Base-by-base conservation (phyloP, 1,140 invertebrate genomes). In the Xylocopa sonorina region DNA sequence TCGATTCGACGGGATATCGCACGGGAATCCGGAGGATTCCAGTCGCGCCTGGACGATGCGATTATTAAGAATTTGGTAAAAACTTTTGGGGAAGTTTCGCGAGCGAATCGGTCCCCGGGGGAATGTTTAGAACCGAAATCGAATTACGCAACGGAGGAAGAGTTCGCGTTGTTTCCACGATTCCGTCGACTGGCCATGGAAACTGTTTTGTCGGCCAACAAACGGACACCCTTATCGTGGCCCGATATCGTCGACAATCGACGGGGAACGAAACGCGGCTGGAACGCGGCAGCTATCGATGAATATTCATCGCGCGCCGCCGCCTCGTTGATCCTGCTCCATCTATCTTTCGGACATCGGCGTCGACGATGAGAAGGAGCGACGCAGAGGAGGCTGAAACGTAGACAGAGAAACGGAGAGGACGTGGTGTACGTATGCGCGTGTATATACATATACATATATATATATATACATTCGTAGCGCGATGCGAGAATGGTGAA, bases 291-390 rank as follows among this genome's bases (percentile, higher is more conserved):
- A 10, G 12, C 27, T 16, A 38, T 58, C 74, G 77, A 80, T 78
- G 68, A 78, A 78, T 78, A 78, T 78, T 78, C 67, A 78, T 78
- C 55, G 76, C 43, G 32, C 55, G 41, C n/a, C 34, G n/a, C 29
- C 53, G 34, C 60, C 72, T 29, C 24, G 41, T 43, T 53, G 53
- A 66, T 75, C 43, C 53, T 27, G 66, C 46, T 66, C 34, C 72
- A 50, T 78, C 75, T 75, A 50, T 74, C 46, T 79, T 29, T 62
- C 38, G 43, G 29, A 32, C 50, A 72, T 53, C 27, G 14, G 21
- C 43, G 32, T 51, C 43, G 43, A 50, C 53, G 46, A 14, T n/a
- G 60, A n/a, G 62, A 79, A 71, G 24, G 50, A 48, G 34, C 18
- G 38, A 77, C 32, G 38, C 12, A 46, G 29, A 64, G 12, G 16